phyloP scores from a whole-genome alignment of 2,888 invertebrate species.

The Phalera bucephala region DNA sequence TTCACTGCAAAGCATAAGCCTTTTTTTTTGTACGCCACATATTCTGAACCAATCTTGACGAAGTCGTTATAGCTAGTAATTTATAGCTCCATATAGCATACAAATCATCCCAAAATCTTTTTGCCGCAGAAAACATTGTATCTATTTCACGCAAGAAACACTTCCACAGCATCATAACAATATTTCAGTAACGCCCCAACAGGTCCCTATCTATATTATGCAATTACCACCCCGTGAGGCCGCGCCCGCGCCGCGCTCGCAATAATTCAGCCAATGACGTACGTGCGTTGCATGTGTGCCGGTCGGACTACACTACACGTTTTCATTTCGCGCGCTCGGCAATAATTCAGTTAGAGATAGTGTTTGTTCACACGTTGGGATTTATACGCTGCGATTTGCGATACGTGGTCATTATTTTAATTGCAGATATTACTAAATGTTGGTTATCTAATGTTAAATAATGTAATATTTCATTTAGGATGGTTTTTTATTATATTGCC shows the following conservation, averaged over 20 bases:
- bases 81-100: too few relatives aligned
- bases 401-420: constrained; percentile 3
- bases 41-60: too few relatives aligned
- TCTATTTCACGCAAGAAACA: too few relatives aligned
- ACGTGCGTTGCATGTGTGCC: constrained; percentile 13
- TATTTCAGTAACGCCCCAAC: background rate
- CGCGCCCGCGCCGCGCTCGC: constrained; percentile 9
- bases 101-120: too few relatives aligned
- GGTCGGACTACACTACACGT: constrained; percentile 21
- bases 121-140: too few relatives aligned
- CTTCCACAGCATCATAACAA: too few relatives aligned
- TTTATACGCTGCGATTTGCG: constrained; percentile 17
- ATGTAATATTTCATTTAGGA: too few relatives aligned
- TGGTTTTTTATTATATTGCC: too few relatives aligned
- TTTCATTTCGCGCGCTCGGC: constrained; percentile 20
- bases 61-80: too few relatives aligned
- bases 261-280: constrained; percentile 31
- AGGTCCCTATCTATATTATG: constrained; percentile 6
- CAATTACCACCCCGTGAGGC: constrained; percentile 24
- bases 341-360: constrained; percentile 26
- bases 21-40: too few relatives aligned
- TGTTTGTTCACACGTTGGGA: constrained; percentile 11
- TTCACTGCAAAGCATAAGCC: too few relatives aligned
- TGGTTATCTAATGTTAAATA: too few relatives aligned
- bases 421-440: background rate